A percentile compares a stretch with the other conserved stretches of the same genome.
These are phyloP conservation scores for Laupala kohalensis DNA, from an alignment of 1,140 invertebrate species.

Conservation along the genomic window DNA sequence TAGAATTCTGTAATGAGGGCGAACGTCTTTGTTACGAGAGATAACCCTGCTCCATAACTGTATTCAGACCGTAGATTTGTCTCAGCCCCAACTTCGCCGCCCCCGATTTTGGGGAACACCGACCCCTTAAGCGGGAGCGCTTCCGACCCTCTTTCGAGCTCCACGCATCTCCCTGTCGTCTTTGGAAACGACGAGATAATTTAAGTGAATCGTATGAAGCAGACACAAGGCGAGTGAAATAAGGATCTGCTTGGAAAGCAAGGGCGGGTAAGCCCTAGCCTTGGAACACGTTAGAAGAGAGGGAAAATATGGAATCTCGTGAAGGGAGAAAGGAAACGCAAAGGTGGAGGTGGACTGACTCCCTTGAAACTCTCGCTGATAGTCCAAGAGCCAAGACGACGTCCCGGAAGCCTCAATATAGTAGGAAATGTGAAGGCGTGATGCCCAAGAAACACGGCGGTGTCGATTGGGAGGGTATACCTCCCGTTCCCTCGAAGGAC, in stretches of 20 bases:
- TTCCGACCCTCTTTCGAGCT: background rate
- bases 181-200: background rate
- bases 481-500: too few relatives aligned
- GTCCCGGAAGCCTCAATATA: background rate
- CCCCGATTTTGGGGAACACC: background rate
- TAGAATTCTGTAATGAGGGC: background rate
- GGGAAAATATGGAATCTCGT: background rate
- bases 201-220: background rate
- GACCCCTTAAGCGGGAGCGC: too few relatives aligned
- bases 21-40: background rate
- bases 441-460: too few relatives aligned
- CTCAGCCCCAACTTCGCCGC: background rate
- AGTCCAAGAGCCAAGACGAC: too few relatives aligned
- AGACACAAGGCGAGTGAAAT: background rate
- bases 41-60: background rate
- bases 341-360: too few relatives aligned
- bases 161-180: background rate
- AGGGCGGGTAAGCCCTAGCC: background rate
- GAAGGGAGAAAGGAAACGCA: background rate
- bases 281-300: too few relatives aligned
- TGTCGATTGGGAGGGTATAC: too few relatives aligned
- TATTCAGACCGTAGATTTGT: background rate
- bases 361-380: background rate
- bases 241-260: background rate
- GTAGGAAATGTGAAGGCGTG: too few relatives aligned